Conservation (phyloP, 1,140 invertebrate genomes). For the Drosophila saltans region DNA sequence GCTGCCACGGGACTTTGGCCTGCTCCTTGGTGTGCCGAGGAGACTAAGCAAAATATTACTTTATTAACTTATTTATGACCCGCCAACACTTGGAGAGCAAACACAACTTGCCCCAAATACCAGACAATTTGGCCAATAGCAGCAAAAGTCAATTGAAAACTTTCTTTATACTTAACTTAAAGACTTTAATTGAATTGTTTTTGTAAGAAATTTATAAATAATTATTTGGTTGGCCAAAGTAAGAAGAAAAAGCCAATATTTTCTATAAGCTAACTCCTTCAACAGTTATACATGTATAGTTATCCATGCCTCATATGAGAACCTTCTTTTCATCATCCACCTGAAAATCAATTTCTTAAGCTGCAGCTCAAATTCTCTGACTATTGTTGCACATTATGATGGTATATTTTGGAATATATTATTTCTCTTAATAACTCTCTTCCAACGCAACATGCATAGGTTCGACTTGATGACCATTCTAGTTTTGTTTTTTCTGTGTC, state of each 20-base stretch:
- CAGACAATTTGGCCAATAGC: not conserved
- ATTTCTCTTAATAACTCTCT: too few relatives aligned
- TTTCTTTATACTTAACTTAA: not conserved
- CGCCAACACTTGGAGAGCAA: constrained; percentile 65
- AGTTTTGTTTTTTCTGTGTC: not conserved
- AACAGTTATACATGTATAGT: too few relatives aligned
- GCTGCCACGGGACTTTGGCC: constrained; percentile 65
- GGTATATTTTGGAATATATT: too few relatives aligned
- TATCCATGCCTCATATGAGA: too few relatives aligned
- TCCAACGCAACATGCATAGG: not conserved
- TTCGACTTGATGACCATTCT: not conserved
- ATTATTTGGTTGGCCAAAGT: not conserved
- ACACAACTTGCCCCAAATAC: constrained; percentile 23
- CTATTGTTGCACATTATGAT: too few relatives aligned
- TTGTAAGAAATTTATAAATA: not conserved
- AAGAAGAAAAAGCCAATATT: not conserved
- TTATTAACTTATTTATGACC: constrained; percentile 71
- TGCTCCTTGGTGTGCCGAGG: constrained; percentile 16
- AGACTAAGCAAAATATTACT: constrained; percentile 69
- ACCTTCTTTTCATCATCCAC: too few relatives aligned
- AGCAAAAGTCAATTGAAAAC: not conserved
- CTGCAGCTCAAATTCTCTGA: too few relatives aligned
- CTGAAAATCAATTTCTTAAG: too few relatives aligned
- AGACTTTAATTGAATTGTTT: constrained; percentile 5
- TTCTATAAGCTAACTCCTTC: too few relatives aligned